Percentiles rank a stretch among this genome's conserved stretches.
phyloP scores from a whole-genome alignment of 2,888 invertebrate genomes.

The Rhingia campestris region DNA sequence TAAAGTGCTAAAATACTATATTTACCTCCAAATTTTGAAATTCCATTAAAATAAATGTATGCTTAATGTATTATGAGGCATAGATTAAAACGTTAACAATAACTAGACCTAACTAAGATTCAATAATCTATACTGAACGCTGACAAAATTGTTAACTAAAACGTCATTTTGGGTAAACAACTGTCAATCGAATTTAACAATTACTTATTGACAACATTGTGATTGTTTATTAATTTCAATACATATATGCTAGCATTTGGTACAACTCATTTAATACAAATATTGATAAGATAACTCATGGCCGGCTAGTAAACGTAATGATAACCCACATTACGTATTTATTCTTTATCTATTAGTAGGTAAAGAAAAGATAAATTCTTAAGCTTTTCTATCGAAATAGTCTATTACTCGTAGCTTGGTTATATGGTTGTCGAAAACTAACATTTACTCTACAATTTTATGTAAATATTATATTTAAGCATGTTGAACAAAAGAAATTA shows the following conservation, averaged over 20 bases:
- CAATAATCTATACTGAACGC: too few species aligned
- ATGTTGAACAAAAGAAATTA: not conserved
- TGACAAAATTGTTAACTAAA: not conserved
- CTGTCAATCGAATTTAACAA: not conserved
- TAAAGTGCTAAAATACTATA: too few species aligned
- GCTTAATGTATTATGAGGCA: too few species aligned
- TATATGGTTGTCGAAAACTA: not conserved
- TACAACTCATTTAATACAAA: slow-evolving; percentile 17
- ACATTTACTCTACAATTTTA: not conserved
- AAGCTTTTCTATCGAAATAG: not conserved
- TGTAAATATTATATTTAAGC: not conserved
- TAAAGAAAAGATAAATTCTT: slow-evolving; percentile 36
- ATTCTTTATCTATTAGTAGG: slow-evolving; percentile 29
- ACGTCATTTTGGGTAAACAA: not conserved
- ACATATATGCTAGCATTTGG: not conserved
- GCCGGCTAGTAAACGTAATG: slow-evolving; percentile 8
- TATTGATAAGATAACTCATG: slow-evolving; percentile 45
- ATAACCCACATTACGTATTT: slow-evolving; percentile 22
- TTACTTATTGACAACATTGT: not conserved
- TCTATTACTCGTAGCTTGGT: slow-evolving; percentile 9
- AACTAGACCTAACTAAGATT: too few species aligned
- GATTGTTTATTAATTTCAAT: slow-evolving; percentile 1
- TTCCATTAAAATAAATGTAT: too few species aligned
- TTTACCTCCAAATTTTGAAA: too few species aligned
- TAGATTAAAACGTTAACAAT: too few species aligned